Base-by-base conservation (phyloP, 1,140 invertebrate species). In the Cydia splendana region DNA sequence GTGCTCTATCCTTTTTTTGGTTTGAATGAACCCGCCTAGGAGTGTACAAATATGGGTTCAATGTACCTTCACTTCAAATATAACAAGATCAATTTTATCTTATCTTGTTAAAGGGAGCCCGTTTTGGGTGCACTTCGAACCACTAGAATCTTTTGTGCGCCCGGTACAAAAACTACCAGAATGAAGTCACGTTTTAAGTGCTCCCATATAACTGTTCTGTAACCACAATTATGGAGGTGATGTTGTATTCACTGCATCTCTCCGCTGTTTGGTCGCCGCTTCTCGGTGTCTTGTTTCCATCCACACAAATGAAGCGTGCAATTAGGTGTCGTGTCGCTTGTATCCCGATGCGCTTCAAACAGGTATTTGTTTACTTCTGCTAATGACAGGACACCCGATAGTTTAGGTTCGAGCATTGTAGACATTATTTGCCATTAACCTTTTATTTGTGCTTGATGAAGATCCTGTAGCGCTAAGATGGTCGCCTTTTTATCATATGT, bases 281-380 rank as follows among this genome's bases (percentile, higher is more conserved):
- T 28, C 65, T 69, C 13, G 65, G 65, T 34, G 65, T 34, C 7
- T 38, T 69, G 34, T 34, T 42, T 42, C 65, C n/a, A n/a, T 69
- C 10, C 13, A 15, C 24, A n/a, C 18, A 62, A 62, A 62, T 62
- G 53, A 62, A 62, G 53, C 53, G 7, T 62, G 53, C 53, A 62
- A 62, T 62, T 10, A 53, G 4, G 9, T 62, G 5, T 62, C 18
- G 53, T 62, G 18, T 62, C 15, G n/a, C 13, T 62, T 15, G 53
- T 20, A 20, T 62, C 1, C 18, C n/a, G 53, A 62, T 62, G 18
- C 5, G 2, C 18, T 62, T 62, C 7, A 53, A n/a, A n/a, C n/a
- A n/a, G n/a, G n/a, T n/a, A n/a, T n/a, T n/a, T n/a, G n/a, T n/a
- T n/a, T n/a, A n/a, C n/a, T n/a, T n/a, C n/a, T n/a, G n/a, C n/a